Evolutionary conservation across 2,888 invertebrate species (phyloP).

Genomic region (Bibio marci): DNA sequence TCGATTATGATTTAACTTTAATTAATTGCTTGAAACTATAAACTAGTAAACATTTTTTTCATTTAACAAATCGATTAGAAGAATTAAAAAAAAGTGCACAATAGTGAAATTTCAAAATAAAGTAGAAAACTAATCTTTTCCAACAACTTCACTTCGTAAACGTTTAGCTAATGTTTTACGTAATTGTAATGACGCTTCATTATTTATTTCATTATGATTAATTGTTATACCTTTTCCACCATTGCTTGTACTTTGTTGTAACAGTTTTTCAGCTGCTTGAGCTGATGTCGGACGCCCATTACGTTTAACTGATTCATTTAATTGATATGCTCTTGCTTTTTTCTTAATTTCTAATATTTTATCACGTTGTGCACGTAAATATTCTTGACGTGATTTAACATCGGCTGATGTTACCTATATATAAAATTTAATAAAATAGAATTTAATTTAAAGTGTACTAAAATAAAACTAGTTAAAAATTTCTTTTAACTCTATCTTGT

Average conservation of each 20-base stretch:
- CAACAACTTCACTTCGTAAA: constrained; percentile 72
- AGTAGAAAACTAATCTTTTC: constrained; percentile 26
- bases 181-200: constrained; percentile 51
- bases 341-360: constrained; percentile 80
- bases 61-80: too few relatives aligned
- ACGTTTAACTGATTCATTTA: constrained; percentile 42
- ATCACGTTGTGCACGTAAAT: constrained; percentile 76
- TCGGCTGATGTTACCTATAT: constrained; percentile 39
- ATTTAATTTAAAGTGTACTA: background rate
- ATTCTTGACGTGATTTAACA: constrained; percentile 62
- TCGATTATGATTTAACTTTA: too few relatives aligned
- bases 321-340: constrained; percentile 64
- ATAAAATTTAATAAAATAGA: constrained; percentile 1
- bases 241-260: background rate
- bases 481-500: constrained; percentile 9
- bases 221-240: constrained; percentile 9
- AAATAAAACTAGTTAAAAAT: background rate
- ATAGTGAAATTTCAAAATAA: too few relatives aligned
- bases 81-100: too few relatives aligned
- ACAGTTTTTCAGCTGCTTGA: constrained; percentile 39
- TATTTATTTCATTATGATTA: constrained; percentile 17
- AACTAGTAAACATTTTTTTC: too few relatives aligned
- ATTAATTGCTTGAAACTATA: too few relatives aligned
- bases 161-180: constrained; percentile 69
- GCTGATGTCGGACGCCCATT: constrained; percentile 53